Evolutionary conservation across 2,888 invertebrate species (phyloP).

Genomic region (Callinectes sapidus): DNA sequence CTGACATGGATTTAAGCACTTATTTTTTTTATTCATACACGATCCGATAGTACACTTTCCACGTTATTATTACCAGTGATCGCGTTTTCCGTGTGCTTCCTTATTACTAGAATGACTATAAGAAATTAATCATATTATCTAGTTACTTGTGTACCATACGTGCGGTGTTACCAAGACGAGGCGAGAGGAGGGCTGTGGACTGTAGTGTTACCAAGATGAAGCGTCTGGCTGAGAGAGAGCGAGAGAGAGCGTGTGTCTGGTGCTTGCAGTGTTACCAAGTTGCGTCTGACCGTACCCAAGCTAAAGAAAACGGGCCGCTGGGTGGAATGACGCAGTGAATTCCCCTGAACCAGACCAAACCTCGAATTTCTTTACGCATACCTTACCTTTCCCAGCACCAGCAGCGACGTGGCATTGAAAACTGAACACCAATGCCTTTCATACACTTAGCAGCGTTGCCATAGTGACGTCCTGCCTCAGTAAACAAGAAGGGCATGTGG

Average conservation of each 20-base stretch:
- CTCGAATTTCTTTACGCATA: neutral
- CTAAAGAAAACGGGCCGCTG: neutral
- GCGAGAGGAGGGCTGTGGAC: neutral
- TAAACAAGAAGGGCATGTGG: constrained; percentile 56
- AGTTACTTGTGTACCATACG: neutral
- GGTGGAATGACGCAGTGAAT: neutral
- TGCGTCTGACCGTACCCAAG: neutral
- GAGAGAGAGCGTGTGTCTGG: neutral
- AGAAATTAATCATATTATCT: neutral
- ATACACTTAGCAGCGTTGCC: constrained; percentile 14
- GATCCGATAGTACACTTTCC: neutral
- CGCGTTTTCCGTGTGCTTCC: neutral
- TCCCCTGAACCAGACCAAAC: neutral
- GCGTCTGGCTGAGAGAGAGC: neutral
- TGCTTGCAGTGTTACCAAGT: constrained; percentile 31
- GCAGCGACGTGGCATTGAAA: neutral
- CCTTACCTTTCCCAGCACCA: neutral
- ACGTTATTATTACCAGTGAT: neutral
- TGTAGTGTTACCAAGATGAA: constrained; percentile 34
- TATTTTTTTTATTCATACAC: neutral
- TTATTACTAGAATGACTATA: neutral
- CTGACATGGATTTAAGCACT: neutral
- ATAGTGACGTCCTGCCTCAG: constrained; percentile 38
- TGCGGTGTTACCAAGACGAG: constrained; percentile 16
- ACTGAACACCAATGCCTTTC: neutral